phyloP scores from a whole-genome alignment of 2,797 vertebrate species.

The Takifugu rubripes region DNA sequence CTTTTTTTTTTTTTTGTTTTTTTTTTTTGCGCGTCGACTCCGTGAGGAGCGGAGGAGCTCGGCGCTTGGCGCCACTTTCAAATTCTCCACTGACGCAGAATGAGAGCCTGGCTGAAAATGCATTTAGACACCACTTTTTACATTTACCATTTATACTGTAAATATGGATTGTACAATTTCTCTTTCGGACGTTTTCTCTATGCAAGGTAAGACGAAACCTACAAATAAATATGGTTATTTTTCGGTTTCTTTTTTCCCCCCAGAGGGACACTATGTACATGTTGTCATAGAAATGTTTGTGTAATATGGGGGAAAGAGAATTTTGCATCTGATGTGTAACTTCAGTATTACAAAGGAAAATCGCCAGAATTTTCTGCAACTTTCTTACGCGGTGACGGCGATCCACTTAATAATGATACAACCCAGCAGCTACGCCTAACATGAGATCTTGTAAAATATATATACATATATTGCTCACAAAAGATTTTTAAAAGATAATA shows the following conservation, averaged over 20 bases:
- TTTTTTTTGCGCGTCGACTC: slow-evolving; percentile 64
- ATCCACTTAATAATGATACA: too few species aligned
- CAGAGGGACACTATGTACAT: not conserved
- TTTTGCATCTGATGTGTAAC: too few species aligned
- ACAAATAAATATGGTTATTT: not conserved
- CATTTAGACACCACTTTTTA: slow-evolving; percentile 40
- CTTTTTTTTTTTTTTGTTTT: slow-evolving; percentile 69
- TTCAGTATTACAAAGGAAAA: too few species aligned
- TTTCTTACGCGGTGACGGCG: too few species aligned
- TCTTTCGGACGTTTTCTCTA: slow-evolving; percentile 12
- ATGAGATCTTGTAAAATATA: slow-evolving; percentile 15
- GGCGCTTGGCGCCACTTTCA: slow-evolving; percentile 79
- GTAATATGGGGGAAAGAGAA: too few species aligned
- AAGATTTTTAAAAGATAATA: slow-evolving; percentile 25
- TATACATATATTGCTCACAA: slow-evolving; percentile 29
- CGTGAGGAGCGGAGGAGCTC: slow-evolving; percentile 51
- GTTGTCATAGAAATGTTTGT: not conserved
- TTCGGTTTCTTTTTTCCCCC: not conserved
- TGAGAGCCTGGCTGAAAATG: slow-evolving; percentile 64
- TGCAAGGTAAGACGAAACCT: slow-evolving; percentile 51
- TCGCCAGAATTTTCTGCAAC: too few species aligned
- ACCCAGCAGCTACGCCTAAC: slow-evolving; percentile 1
- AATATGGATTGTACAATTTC: slow-evolving; percentile 23
- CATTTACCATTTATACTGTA: slow-evolving; percentile 18
- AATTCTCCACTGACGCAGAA: slow-evolving; percentile 70